Evolutionary conservation across 2,113 vertebrate genomes (phyloP), one percentile per base, ranked within the genome.

Genomic region (Muntiacus muntjak): DNA sequence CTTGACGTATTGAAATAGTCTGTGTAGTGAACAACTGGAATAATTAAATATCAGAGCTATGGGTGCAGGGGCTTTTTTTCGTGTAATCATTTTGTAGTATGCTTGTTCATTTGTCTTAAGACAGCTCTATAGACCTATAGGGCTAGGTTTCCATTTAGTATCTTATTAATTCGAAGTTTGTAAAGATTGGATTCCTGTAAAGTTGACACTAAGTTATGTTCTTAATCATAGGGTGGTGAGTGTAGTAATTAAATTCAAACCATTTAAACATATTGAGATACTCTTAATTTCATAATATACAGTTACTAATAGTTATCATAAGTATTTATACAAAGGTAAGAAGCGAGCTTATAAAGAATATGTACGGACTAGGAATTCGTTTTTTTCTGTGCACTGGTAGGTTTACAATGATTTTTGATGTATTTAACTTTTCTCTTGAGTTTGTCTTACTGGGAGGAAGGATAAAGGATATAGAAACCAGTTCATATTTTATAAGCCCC

Each of bases 191-290:
- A 28, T 87, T 85, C 19, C 17, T 67, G 6, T 86, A 47, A 89
- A 83, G 83, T 84, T 55, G 64, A 33, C 23, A 54, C 45, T 90
- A 40, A 92, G 60, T 94, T 90, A 26, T 92, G 1, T 67, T 96
- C 43, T 71, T 96, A 55, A 55, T 4, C 50, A 19, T 85, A 14
- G 3, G 8, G 26, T 57, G 17, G 1, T 83, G 26, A 83, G 23
- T 40, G 87, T 92, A 94, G 8, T 81, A 95, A 84, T 90, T 97
- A 91, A 88, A 60, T 52, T 97, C 91, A 89, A 94, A 19, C 50
- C 74, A 83, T 87, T 60, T 89, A 78, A 93, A 92, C 43, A 45
- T 95, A 28, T 54, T 76, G 62, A 85, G 3, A 23, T 60, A 0
- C 67, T 91, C 33, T 60, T 94, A 78, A 64, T 58, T 97, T 93